Evolutionary conservation across 2,888 invertebrate genomes (phyloP), one percentile per base, ranked within the genome.

Genomic region (Conops quadrifasciatus): DNA sequence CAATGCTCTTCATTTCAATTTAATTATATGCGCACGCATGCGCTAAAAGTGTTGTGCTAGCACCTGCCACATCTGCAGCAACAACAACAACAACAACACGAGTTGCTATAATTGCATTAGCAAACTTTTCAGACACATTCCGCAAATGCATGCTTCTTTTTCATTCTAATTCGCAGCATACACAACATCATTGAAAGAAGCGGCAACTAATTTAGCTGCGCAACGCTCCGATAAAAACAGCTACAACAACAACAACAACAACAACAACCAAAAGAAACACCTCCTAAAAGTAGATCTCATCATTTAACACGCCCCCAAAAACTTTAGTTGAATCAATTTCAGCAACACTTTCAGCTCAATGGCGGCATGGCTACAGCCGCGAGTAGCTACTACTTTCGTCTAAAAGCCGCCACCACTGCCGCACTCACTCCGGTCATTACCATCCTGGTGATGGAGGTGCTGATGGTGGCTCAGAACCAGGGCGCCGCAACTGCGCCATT

Each of bases 261-360:
- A n/a, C 60, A 62, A 43, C 53, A 26, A 11, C n/a, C 21, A 53
- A 53, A 53, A 3, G 30, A 7, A 53, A 53, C 58, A 58, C 53
- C 53, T 53, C 26, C 58, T 58, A 13, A 58, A 58, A 19, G 58
- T 16, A 28, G 15, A 24, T 3, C 58, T 11, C 24, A 45, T 21
- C 30, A 58, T 67, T 67, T 24, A 24, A 43, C 58, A 24, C 43
- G 19, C 58, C 67, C 36, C 36, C 36, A 36, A 36, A 36, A 58
- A 45, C 43, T 67, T 58, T 21, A 67, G 36, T 43, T 56, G 21
- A 67, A 56, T 67, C 58, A 67, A 67, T 67, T 58, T 26, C n/a
- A 43, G 45, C 67, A 43, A 43, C 67, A 67, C 67, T 67, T 67
- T 36, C 36, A 36, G 9, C 9, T 4, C 4, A 36, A 9, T 36